These are phyloP conservation scores for Leptinotarsa defecta DNA, from an alignment of 1,140 invertebrate genomes.

Conservation along the genomic window DNA sequence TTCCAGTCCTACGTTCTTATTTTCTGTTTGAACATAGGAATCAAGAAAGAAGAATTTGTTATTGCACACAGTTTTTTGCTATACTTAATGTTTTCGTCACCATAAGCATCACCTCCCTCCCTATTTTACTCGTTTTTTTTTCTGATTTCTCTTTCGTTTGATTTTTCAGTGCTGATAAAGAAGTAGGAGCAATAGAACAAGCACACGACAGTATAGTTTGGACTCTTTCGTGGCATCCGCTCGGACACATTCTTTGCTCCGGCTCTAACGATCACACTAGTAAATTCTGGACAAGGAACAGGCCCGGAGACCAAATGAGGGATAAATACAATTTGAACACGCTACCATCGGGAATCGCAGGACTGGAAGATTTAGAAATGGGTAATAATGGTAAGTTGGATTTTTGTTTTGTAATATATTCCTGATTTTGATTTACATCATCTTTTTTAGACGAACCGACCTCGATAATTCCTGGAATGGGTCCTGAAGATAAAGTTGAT, in stretches of 20 bases:
- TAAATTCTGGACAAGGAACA: conserved; percentile 99
- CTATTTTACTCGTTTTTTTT: too few relatives aligned
- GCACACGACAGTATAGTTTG: conserved; percentile 99
- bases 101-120: too few relatives aligned
- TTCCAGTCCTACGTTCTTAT: too few relatives aligned
- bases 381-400: conserved; percentile 50
- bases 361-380: conserved; percentile 74
- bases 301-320: conserved; percentile 96
- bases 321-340: conserved; percentile 98
- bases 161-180: conserved; percentile 84
- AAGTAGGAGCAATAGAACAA: conserved; percentile 96
- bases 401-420: neutral
- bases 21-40: too few relatives aligned
- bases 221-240: conserved; percentile 98
- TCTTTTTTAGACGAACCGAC: conserved; percentile 70
- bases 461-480: conserved; percentile 90
- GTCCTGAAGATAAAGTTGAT: conserved; percentile 88
- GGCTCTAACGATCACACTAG: conserved; percentile 98
- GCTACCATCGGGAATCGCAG: conserved; percentile 74
- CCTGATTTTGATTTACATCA: neutral
- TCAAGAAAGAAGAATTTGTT: too few relatives aligned
- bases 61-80: too few relatives aligned
- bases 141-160: neutral
- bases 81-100: too few relatives aligned
- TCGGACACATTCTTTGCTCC: conserved; percentile 97